Evolutionary conservation across 2,888 invertebrate genomes (phyloP).

Genomic region (Morpho helenor): DNA sequence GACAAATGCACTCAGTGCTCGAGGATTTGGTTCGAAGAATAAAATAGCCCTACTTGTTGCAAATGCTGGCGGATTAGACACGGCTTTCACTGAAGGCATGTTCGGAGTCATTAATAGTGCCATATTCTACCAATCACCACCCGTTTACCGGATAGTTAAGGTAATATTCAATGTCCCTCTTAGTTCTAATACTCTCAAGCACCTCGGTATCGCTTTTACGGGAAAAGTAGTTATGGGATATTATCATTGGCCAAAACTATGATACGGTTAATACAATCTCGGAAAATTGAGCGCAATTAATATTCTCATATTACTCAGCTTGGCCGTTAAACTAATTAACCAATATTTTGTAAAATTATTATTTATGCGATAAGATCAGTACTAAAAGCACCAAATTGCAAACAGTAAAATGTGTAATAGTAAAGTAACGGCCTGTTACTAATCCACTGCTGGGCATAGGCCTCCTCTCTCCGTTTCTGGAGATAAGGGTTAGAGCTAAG

Average conservation of each 20-base stretch:
- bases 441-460: too few relatives aligned
- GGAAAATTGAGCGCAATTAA: conserved; percentile 14
- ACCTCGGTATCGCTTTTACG: conserved; percentile 13
- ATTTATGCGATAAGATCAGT: too few relatives aligned
- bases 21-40: conserved; percentile 93
- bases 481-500: too few relatives aligned
- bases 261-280: conserved; percentile 10
- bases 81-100: conserved; percentile 95
- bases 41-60: conserved; percentile 96
- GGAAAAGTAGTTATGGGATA: conserved; percentile 9
- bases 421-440: too few relatives aligned
- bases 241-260: conserved; percentile 15
- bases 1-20: conserved; percentile 86
- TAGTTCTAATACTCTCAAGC: conserved; percentile 21
- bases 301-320: conserved; percentile 10
- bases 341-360: too few relatives aligned
- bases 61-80: conserved; percentile 96
- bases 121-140: conserved; percentile 87
- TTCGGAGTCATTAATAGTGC: conserved; percentile 94
- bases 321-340: background rate
- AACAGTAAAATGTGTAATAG: too few relatives aligned
- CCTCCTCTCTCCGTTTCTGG: too few relatives aligned
- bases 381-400: too few relatives aligned
- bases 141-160: conserved; percentile 74
- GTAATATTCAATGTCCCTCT: conserved; percentile 36